These are phyloP conservation scores for Gymnogyps californianus DNA, from an alignment of 2,113 vertebrate genomes.

Conservation along the genomic window DNA sequence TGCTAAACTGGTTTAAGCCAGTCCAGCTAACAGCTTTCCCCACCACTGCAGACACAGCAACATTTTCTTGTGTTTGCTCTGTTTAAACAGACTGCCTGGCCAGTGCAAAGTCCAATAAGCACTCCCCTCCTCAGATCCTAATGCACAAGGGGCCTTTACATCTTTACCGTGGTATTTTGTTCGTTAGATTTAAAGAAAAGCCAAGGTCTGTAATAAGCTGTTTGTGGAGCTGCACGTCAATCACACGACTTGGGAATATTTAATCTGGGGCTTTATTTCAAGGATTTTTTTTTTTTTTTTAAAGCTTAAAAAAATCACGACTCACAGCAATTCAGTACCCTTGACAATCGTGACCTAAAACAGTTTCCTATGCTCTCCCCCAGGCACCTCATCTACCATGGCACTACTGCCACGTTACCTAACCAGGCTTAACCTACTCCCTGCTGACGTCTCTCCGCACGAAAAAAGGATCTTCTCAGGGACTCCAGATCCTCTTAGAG, in stretches of 20 bases:
- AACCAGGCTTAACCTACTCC: constrained; percentile 55
- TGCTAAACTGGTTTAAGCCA: not conserved
- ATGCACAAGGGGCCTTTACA: not conserved
- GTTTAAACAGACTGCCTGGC: not conserved
- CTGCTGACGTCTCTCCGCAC: constrained; percentile 12
- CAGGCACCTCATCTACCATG: not conserved
- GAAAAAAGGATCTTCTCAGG: not conserved
- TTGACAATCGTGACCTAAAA: not conserved
- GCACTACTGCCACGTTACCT: constrained; percentile 11
- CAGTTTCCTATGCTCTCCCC: not conserved
- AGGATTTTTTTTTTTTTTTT: not conserved
- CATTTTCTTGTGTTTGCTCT: not conserved
- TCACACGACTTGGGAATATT: not conserved
- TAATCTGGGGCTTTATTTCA: not conserved
- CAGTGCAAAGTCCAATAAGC: not conserved
- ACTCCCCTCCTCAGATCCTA: not conserved
- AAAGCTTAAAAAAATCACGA: not conserved
- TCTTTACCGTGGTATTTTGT: not conserved
- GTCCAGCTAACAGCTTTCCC: not conserved
- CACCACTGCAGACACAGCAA: not conserved
- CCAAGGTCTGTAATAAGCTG: not conserved
- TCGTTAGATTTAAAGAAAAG: not conserved
- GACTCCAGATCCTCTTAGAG: constrained; percentile 37
- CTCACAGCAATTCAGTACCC: not conserved
- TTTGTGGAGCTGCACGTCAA: not conserved